A percentile compares a stretch with the other conserved stretches of the same genome.
phyloP scores from a whole-genome alignment of 2,797 vertebrate species.

The Corythornis leucogaster region DNA sequence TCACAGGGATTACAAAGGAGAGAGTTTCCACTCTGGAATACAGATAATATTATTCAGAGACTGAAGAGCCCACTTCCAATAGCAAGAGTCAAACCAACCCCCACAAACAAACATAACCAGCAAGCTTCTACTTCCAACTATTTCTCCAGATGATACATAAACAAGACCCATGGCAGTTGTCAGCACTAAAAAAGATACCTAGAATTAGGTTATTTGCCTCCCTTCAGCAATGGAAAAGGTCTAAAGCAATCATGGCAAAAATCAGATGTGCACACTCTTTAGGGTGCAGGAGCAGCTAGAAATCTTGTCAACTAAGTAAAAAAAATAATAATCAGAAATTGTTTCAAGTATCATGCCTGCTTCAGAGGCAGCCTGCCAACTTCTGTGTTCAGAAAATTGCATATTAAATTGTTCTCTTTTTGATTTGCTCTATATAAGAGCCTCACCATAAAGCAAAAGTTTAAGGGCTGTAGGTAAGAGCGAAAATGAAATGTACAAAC shows the following conservation, averaged over 20 bases:
- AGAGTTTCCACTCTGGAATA: background rate
- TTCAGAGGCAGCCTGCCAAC: background rate
- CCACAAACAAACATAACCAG: background rate
- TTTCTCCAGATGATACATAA: background rate
- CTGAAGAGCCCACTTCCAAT: background rate
- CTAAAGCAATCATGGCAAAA: background rate
- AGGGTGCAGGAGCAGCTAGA: background rate
- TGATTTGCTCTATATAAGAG: background rate
- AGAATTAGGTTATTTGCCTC: background rate
- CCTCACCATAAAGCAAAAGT: background rate
- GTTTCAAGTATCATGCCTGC: background rate
- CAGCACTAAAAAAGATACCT: background rate
- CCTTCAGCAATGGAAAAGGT: background rate
- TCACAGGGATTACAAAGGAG: background rate
- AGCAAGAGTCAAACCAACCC: background rate
- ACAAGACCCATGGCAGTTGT: background rate
- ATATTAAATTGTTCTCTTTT: background rate
- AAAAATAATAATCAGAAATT: background rate
- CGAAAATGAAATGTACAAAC: background rate
- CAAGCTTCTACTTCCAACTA: background rate
- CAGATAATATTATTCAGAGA: background rate
- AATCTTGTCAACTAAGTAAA: background rate
- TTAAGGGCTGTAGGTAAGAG: background rate
- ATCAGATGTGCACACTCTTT: background rate
- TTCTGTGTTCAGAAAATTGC: background rate